Evolutionary conservation across 2,888 invertebrate species (phyloP), one percentile per base, ranked within the genome.

Genomic region (Allacma fusca): DNA sequence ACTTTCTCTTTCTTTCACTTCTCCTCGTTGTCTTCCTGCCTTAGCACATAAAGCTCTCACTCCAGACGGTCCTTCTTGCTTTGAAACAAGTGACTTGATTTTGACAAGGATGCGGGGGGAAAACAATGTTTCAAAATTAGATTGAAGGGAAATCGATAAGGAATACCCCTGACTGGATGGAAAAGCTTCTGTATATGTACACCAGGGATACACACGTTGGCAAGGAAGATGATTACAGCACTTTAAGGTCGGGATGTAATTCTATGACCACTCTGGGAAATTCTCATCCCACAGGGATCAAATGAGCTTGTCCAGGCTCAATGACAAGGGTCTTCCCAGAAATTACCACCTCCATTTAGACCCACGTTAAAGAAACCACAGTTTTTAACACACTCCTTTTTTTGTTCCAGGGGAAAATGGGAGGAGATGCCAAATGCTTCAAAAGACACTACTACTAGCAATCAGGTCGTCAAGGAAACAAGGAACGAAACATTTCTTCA

Each of bases 121-220:
- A 67, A 74, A 74, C 65, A 74, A 74, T 74, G 74, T 74, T 74
- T 26, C 44, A 28, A 74, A 74, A 67, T 74, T 74, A 74, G 74
- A 74, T 74, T 74, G 74, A 74, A 65, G 65, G 74, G 65, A 74
- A 65, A 74, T 74, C 74, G 67, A 74, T 74, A 65, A 74, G 40
- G 19, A 19, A 23, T 62, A 13, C 28, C 64, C n/a, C 50, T 43
- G 65, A 24, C 12, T 19, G 19, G 29, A 21, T 29, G 28, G 5
- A 67, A 13, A 4, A 29, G 16, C n/a, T n/a, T n/a, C n/a, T n/a
- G n/a, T n/a, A n/a, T n/a, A n/a, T n/a, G n/a, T n/a, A n/a, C n/a
- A n/a, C n/a, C n/a, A n/a, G n/a, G n/a, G n/a, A n/a, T n/a, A n/a
- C n/a, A n/a, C n/a, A n/a, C n/a, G n/a, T n/a, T n/a, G n/a, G n/a